Evolutionary conservation across 2,888 invertebrate genomes (phyloP), one percentile per base, ranked within the genome.

Genomic region (Heliconius aoede): DNA sequence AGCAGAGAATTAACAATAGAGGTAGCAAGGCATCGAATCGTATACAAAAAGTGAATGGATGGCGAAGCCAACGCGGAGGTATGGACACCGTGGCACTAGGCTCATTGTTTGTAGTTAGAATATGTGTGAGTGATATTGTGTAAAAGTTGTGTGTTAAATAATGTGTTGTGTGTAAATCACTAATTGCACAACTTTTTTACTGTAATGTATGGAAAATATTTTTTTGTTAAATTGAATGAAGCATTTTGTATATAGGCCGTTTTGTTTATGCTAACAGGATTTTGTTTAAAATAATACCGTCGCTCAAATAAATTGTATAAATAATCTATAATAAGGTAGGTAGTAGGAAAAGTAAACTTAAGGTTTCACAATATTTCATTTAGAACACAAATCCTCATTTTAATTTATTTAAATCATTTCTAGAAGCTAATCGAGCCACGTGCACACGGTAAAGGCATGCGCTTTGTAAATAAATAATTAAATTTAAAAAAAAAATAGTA

Each of bases 61-160:
- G 94, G 93, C 93, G 94, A 83, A 94, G 93, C 83, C 94, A 94
- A 82, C 93, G 94, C 79, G 94, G 94, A 94, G 94, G 94, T 94
- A 94, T 86, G 94, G 51, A 55, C 78, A 73, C 73, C 76, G 75
- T 71, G 76, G 74, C 78, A 76, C 79, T 75, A 77, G 80, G 80
- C 78, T 81, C 81, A 71, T 64, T 9, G 32, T 11, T 36, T 67
- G 64, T 76, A 76, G 69, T 32, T 73, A 58, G 73, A 73, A 26
- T n/a, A n/a, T n/a, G n/a, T n/a, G n/a, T n/a, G n/a, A n/a, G n/a
- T n/a, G n/a, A n/a, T n/a, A n/a, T n/a, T n/a, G n/a, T n/a, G n/a
- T n/a, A n/a, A n/a, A n/a, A n/a, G n/a, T n/a, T n/a, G n/a, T n/a
- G n/a, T n/a, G n/a, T n/a, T n/a, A n/a, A 51, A 24, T 32, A 26